These are phyloP conservation scores for Tadarida brasiliensis DNA, from an alignment of 2,797 vertebrate genomes.

Conservation along the genomic window DNA sequence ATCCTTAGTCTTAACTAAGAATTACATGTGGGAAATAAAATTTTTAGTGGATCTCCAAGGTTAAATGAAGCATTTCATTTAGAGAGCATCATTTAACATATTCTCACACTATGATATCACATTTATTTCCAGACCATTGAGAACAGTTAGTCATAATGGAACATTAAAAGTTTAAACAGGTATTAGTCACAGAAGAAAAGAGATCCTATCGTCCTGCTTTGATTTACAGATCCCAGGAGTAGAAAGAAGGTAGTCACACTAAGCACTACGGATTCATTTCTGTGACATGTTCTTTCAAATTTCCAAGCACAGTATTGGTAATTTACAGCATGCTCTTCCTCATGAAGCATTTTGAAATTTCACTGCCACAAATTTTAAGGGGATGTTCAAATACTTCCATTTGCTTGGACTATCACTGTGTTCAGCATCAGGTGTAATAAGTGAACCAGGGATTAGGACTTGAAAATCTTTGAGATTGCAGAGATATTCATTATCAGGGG, in stretches of 20 bases:
- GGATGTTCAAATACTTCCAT: not conserved
- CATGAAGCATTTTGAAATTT: conserved; percentile 56
- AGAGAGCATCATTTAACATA: conserved; percentile 62
- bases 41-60: conserved; percentile 40
- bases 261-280: conserved; percentile 3
- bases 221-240: conserved; percentile 7
- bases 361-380: conserved; percentile 38
- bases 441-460: conserved; percentile 24
- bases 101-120: conserved; percentile 50
- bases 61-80: conserved; percentile 72
- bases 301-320: conserved; percentile 30
- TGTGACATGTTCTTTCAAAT: conserved; percentile 38
- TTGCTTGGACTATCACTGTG: not conserved
- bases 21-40: conserved; percentile 62
- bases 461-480: conserved; percentile 57
- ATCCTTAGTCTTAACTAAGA: conserved; percentile 34
- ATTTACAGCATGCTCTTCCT: conserved; percentile 11
- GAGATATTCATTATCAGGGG: conserved; percentile 3
- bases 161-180: conserved; percentile 52
- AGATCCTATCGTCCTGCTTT: conserved; percentile 31
- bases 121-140: conserved; percentile 47
- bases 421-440: conserved; percentile 39
- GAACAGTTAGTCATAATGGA: conserved; percentile 31
- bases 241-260: conserved; percentile 8
- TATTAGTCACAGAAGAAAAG: conserved; percentile 62